These are phyloP conservation scores for Paramuricea clavata DNA, from an alignment of 92 coral and sea anemone genomes.

Conservation along the genomic window DNA sequence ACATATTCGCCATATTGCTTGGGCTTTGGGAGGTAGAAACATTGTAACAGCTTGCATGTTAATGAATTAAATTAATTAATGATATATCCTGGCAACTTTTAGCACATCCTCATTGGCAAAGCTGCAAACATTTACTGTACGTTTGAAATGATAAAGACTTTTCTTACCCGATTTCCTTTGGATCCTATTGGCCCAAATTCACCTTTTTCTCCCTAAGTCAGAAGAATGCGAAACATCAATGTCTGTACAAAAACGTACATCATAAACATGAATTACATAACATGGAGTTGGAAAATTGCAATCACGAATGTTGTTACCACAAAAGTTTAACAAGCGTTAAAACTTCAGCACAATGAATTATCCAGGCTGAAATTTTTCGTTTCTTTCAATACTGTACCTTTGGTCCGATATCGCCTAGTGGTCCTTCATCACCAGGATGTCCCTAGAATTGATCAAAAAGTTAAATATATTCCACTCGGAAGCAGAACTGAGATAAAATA, in stretches of 20 bases:
- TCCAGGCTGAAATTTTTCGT: background rate
- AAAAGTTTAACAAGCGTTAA: too few relatives aligned
- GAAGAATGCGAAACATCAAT: background rate
- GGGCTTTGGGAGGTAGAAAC: too few relatives aligned
- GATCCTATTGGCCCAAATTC: background rate
- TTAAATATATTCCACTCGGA: too few relatives aligned
- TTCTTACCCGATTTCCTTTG: slow-evolving; percentile 33
- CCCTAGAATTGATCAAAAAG: slow-evolving; percentile 70
- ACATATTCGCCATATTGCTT: too few relatives aligned
- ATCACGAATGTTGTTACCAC: too few relatives aligned
- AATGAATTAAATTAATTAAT: too few relatives aligned
- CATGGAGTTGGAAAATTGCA: too few relatives aligned
- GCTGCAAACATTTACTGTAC: background rate
- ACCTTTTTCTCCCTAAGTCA: slow-evolving; percentile 61
- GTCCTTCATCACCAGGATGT: slow-evolving; percentile 88
- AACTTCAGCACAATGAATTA: too few relatives aligned
- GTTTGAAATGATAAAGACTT: background rate
- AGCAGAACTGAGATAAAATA: background rate
- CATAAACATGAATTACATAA: slow-evolving; percentile 31
- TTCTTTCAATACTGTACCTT: slow-evolving; percentile 68
- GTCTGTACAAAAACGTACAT: slow-evolving; percentile 17
- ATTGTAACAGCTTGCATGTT: too few relatives aligned
- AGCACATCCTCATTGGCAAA: too few relatives aligned
- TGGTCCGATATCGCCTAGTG: slow-evolving; percentile 83
- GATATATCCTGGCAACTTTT: too few relatives aligned